phyloP scores from a whole-genome alignment of 30 jellyfish, hydroid and myxozoan species.

The Pseudorhiza aurosa region DNA sequence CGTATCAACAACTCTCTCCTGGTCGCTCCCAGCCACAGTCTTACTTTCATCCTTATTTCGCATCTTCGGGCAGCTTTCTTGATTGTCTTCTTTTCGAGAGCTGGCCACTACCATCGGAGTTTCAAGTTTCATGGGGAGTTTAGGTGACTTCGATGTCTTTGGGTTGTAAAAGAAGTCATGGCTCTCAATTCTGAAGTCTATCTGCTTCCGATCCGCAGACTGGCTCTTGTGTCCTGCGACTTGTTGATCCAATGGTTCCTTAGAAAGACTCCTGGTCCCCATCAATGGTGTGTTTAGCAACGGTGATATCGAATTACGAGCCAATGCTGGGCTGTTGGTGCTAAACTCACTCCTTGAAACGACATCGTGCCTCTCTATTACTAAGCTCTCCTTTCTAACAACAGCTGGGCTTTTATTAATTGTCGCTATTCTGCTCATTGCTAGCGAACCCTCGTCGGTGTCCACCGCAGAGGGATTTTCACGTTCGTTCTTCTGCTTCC shows the following conservation, averaged over 20 bases:
- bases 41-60: not conserved
- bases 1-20: not conserved
- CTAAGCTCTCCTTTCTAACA: not conserved
- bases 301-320: constrained; percentile 10
- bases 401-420: constrained; percentile 22
- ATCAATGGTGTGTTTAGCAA: not conserved
- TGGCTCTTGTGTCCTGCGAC: not conserved
- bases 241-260: not conserved
- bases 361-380: not conserved
- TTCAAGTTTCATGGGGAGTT: not conserved
- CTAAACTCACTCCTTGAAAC: not conserved
- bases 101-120: not conserved
- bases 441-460: constrained; percentile 18
- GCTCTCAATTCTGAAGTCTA: not conserved
- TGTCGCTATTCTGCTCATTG: constrained; percentile 39
- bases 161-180: constrained; percentile 17
- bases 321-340: not conserved
- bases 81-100: not conserved
- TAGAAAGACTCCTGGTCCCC: not conserved
- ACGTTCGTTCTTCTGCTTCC: constrained; percentile 22
- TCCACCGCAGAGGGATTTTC: not conserved
- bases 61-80: not conserved
- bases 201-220: not conserved
- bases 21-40: not conserved
- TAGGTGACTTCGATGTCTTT: not conserved